A percentile compares a stretch with the other conserved stretches of the same genome.
Conservation (phyloP, 1,140 invertebrate genomes). For the Drosophila tani region DNA sequence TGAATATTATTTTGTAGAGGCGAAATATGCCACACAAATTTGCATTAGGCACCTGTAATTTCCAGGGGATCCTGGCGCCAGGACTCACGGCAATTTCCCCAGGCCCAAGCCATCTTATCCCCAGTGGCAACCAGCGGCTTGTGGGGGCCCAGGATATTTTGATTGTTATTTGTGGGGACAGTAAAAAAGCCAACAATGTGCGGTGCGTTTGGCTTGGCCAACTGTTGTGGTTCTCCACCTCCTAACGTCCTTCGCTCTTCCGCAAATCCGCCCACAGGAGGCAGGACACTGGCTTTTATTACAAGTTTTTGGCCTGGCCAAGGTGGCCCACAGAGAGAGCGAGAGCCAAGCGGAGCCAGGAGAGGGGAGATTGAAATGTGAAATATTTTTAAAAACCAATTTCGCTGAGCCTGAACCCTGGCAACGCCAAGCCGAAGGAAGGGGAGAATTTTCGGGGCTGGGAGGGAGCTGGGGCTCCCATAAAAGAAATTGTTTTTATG, state of each 20-base stretch:
- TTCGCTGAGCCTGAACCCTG: conserved; percentile 63
- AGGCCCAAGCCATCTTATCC: conserved; percentile 46
- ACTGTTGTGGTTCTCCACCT: conserved; percentile 43
- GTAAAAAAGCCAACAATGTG: conserved; percentile 71
- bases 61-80: conserved; percentile 33
- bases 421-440: conserved; percentile 16
- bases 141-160: conserved; percentile 45
- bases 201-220: conserved; percentile 55
- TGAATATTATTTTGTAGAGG: conserved; percentile 47
- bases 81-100: conserved; percentile 67
- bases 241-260: neutral
- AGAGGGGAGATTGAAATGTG: conserved; percentile 80
- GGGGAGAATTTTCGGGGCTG: conserved; percentile 8
- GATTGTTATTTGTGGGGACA: conserved; percentile 82
- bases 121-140: conserved; percentile 36
- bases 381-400: conserved; percentile 83
- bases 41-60: conserved; percentile 82
- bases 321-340: conserved; percentile 45
- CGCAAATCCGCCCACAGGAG: conserved; percentile 25
- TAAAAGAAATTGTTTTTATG: conserved; percentile 80
- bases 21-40: conserved; percentile 79
- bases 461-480: conserved; percentile 38
- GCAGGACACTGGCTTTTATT: conserved; percentile 69
- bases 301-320: conserved; percentile 58
- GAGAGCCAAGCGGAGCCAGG: conserved; percentile 1